Evolutionary conservation across 2,113 vertebrate genomes (phyloP), one percentile per base, ranked within the genome.

Genomic region (pig (Sus scrofa)): DNA sequence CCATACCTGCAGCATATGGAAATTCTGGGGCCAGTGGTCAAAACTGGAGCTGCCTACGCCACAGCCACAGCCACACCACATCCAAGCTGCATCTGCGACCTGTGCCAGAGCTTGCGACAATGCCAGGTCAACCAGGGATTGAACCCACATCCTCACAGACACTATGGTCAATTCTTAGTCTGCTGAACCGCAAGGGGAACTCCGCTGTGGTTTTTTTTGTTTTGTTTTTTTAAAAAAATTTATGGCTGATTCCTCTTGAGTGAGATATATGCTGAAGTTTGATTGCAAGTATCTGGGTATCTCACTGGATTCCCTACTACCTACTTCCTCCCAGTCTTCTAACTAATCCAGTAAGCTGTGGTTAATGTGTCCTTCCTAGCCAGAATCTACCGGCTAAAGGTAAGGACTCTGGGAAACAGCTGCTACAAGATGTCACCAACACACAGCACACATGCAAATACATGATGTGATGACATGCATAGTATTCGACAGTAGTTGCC

Each of bases 341-440:
- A 52, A 60, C n/a, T 67, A 63, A 16, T 70, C 65, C 88, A 52
- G 26, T 27, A 88, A 78, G 32, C 60, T 71, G 22, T 37, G 65
- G 22, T 73, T 83, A 44, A 20, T 18, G 34, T 56, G 15, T n/a
- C 75, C 89, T 94, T 65, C 52, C 70, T n/a, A 81, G 6, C 32
- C 7, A 24, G 58, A 90, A 91, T 52, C 20, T 56, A 86, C 8
- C 62, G 37, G 24, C 27, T 95, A 58, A 82, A 79, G 50, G 30
- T 44, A n/a, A 88, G 18, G 37, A 68, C 63, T 79, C 32, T 89
- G 54, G n/a, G 39, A 94, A 95, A 85, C 78, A 93, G 12, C 9
- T 27, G 15, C 58, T 82, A 24, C 6, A 37, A 91, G 77, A 78
- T 12, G 27, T 62, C n/a, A 71, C 18, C 30, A 58, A 24, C 32